Conservation (phyloP, 2,888 invertebrate genomes). For the Ligdia adustata region DNA sequence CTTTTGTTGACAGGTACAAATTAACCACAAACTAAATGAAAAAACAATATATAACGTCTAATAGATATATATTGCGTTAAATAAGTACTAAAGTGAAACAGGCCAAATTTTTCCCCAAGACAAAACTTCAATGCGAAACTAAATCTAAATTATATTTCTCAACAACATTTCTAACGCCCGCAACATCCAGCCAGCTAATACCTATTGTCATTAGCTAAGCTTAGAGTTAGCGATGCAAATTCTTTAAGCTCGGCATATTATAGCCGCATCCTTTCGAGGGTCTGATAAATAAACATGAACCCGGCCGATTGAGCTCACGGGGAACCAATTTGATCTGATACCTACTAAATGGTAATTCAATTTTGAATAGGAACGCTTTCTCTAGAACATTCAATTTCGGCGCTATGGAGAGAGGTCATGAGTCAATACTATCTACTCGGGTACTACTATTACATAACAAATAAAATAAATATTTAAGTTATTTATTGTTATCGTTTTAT, state of each 20-base stretch:
- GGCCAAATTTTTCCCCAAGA: too few relatives aligned
- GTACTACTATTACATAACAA: too few relatives aligned
- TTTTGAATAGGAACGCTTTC: constrained; percentile 55
- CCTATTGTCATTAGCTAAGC: constrained; percentile 42
- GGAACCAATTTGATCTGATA: constrained; percentile 65
- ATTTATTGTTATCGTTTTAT: too few relatives aligned
- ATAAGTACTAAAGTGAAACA: too few relatives aligned
- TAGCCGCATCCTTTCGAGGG: constrained; percentile 65
- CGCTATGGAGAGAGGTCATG: too few relatives aligned
- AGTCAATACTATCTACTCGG: too few relatives aligned
- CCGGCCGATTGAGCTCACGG: constrained; percentile 55
- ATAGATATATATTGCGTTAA: too few relatives aligned
- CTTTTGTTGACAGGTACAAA: too few relatives aligned
- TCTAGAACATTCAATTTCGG: too few relatives aligned
- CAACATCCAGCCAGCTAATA: constrained; percentile 27
- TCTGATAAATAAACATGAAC: constrained; percentile 77
- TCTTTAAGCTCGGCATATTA: constrained; percentile 65
- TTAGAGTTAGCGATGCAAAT: constrained; percentile 66
- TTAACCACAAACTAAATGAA: too few relatives aligned
- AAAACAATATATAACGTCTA: too few relatives aligned
- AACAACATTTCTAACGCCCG: constrained; percentile 13
- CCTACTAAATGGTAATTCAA: constrained; percentile 71
- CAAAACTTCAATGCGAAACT: neutral
- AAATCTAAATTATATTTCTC: constrained; percentile 1
- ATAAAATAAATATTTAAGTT: too few relatives aligned